These are phyloP conservation scores for Acanthochromis polyacanthus DNA, from an alignment of 2,113 vertebrate species.

Conservation along the genomic window DNA sequence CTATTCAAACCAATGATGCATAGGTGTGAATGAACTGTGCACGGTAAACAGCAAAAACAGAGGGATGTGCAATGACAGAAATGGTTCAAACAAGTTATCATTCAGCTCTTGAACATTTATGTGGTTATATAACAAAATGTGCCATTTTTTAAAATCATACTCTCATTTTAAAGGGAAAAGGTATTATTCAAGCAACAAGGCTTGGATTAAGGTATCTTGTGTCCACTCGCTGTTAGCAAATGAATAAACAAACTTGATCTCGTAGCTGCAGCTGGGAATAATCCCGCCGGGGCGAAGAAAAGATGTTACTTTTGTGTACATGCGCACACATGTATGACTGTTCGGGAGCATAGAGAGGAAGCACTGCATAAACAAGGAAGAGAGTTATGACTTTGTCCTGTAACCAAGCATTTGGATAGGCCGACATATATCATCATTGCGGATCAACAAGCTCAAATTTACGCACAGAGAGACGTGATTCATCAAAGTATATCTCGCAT, in stretches of 20 bases:
- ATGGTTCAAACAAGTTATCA: neutral
- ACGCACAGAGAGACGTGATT: constrained; percentile 61
- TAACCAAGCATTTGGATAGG: constrained; percentile 40
- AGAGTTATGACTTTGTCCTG: constrained; percentile 70
- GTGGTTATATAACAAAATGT: neutral
- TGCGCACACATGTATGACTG: neutral
- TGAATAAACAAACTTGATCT: constrained; percentile 22
- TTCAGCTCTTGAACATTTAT: neutral
- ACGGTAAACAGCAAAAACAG: neutral
- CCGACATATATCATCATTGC: constrained; percentile 68
- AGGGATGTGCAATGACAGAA: neutral
- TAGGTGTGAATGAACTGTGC: neutral
- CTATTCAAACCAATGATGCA: neutral
- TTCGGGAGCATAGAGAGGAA: neutral
- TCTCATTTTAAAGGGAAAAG: neutral
- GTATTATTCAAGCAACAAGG: neutral
- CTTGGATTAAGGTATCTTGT: neutral
- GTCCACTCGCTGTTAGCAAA: constrained; percentile 3
- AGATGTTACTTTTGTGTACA: neutral
- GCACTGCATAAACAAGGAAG: constrained; percentile 47
- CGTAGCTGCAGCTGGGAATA: constrained; percentile 22
- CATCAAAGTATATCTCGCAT: constrained; percentile 56
- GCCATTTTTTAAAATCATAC: neutral
- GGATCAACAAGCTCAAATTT: constrained; percentile 76
- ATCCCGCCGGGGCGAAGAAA: neutral